Conservation (phyloP, 1,140 invertebrate species). For the Ooceraea biroi region DNA sequence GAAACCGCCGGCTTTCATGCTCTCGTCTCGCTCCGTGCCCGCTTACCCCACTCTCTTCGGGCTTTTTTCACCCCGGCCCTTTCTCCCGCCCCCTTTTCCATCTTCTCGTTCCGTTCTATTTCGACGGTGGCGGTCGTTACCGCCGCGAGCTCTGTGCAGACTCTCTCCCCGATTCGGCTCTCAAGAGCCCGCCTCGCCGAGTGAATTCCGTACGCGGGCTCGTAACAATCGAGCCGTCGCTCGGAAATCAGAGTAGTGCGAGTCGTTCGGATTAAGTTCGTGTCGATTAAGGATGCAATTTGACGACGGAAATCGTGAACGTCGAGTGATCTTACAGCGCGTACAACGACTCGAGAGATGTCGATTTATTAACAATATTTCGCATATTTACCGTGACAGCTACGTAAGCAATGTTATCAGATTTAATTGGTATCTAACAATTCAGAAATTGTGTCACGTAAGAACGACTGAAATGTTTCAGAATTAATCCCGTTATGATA, state of each 20-base stretch:
- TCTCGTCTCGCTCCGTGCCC: constrained; percentile 37
- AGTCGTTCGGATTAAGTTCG: constrained; percentile 31
- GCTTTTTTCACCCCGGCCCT: constrained; percentile 38
- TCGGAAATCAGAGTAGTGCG: constrained; percentile 5
- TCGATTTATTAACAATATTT: background rate
- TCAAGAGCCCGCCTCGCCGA: constrained; percentile 35
- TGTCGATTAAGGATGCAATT: constrained; percentile 19
- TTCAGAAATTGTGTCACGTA: too few relatives aligned
- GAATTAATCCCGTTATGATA: background rate
- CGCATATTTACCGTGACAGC: too few relatives aligned
- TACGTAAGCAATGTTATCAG: too few relatives aligned
- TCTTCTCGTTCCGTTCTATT: constrained; percentile 53
- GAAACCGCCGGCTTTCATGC: constrained; percentile 64
- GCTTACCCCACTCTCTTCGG: constrained; percentile 37
- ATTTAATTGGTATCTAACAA: too few relatives aligned
- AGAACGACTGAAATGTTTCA: background rate
- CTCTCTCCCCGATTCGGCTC: constrained; percentile 55
- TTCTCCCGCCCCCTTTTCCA: background rate
- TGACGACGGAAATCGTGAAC: background rate
- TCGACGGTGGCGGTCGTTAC: constrained; percentile 54
- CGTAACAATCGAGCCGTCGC: constrained; percentile 48
- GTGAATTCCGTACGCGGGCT: constrained; percentile 48
- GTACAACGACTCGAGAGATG: background rate
- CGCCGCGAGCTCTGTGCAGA: constrained; percentile 46
- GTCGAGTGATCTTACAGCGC: background rate